Evolutionary conservation across 2,797 vertebrate species (phyloP), one percentile per base, ranked within the genome.

Genomic region (Bradypus variegatus): DNA sequence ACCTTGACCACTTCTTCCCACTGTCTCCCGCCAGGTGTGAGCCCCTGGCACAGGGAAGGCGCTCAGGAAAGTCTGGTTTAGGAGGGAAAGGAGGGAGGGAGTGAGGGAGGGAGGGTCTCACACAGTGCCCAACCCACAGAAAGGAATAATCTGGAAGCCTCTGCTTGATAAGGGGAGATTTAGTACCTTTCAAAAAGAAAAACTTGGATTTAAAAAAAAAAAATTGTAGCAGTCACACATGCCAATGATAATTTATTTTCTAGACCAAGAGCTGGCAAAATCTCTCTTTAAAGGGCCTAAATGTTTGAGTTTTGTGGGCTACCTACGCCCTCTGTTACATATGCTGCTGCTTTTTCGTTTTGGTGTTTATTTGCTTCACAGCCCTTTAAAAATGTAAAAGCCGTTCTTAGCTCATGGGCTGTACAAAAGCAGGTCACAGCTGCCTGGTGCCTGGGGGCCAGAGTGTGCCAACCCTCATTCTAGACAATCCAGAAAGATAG

Each of bases 111-210:
- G 8, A 27, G 29, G 19, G 21, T 1, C 64, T 15, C 6, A 50
- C 75, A 27, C 1, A 18, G 60, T 0, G 4, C 29, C 80, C 16
- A 6, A 0, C 16, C 21, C 48, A 4, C 0, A 33, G 33, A 50
- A 48, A 77, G 89, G 82, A 25, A 33, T 0, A 15, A 29, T 33
- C 80, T 14, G 31, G 48, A 11, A 2, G 18, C 11, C 6, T 72
- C 69, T 65, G 6, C 27, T 41, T 23, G n/a, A 72, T 53, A n/a
- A 86, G 77, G 14, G 45, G 45, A 64, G 31, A n/a, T 21, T 3
- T 3, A 36, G 29, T 8, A 9, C 38, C 69, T 76, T 65, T 48
- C 14, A 0, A 15, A 73, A 53, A 60, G 21, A 36, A 25, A 10
- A 3, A 3, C 7, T 4, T 58, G 8, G 58, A 23, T 45, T 45